phyloP scores from a whole-genome alignment of 2,797 vertebrate genomes.

The Parauchenoglanis punctatus region DNA sequence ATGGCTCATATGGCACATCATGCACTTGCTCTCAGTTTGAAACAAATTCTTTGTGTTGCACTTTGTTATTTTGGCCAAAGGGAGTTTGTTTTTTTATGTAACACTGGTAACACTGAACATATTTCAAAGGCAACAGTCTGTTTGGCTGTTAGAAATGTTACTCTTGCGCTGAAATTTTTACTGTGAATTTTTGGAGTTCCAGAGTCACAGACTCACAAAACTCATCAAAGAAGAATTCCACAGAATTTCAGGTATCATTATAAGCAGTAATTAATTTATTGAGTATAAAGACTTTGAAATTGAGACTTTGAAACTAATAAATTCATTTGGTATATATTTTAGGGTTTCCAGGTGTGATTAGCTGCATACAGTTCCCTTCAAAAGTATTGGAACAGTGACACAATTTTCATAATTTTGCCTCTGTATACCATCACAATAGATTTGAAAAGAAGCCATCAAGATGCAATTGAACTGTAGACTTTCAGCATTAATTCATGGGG shows the following conservation, averaged over 20 bases:
- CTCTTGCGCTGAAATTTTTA: background rate
- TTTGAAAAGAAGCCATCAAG: too few relatives aligned
- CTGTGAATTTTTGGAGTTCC: background rate
- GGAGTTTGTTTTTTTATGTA: background rate
- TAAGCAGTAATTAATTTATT: too few relatives aligned
- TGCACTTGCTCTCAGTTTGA: background rate
- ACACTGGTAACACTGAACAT: background rate
- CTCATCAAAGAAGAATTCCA: background rate
- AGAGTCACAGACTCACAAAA: background rate
- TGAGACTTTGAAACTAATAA: too few relatives aligned
- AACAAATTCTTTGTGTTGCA: too few relatives aligned
- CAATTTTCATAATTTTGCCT: too few relatives aligned
- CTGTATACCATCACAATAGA: too few relatives aligned
- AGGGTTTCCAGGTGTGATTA: background rate
- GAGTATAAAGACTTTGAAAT: too few relatives aligned
- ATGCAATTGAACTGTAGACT: too few relatives aligned
- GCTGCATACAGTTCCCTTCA: too few relatives aligned
- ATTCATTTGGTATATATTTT: background rate
- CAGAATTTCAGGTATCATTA: background rate
- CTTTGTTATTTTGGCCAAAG: too few relatives aligned
- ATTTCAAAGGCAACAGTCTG: background rate
- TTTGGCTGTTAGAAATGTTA: background rate
- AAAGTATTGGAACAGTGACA: too few relatives aligned
- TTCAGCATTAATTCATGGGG: background rate
- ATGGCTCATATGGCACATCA: background rate